A percentile compares a stretch with the other conserved stretches of the same genome.
Conservation (phyloP, 2,888 invertebrate species). For the Automeris io region DNA sequence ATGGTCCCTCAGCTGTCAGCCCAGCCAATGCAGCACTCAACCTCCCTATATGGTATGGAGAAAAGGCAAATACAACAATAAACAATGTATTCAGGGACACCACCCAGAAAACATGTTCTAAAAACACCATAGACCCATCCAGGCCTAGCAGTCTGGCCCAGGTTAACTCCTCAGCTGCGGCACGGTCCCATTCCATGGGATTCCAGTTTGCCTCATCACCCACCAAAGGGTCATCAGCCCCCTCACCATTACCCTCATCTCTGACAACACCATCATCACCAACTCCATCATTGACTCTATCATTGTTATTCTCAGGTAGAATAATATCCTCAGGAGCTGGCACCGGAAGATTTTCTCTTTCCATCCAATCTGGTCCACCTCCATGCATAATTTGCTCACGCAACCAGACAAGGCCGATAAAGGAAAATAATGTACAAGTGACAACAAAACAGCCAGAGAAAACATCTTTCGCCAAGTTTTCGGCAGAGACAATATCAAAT, state of each 20-base stretch:
- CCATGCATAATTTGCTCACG: slow-evolving; percentile 98
- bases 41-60: slow-evolving; percentile 96
- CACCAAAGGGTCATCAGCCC: slow-evolving; percentile 73
- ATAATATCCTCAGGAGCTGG: slow-evolving; percentile 67
- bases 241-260: slow-evolving; percentile 55
- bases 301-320: slow-evolving; percentile 70
- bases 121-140: slow-evolving; percentile 96
- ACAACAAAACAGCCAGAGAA: slow-evolving; percentile 98
- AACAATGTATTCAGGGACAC: slow-evolving; percentile 97
- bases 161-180: slow-evolving; percentile 97
- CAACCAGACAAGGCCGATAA: slow-evolving; percentile 98
- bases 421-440: slow-evolving; percentile 95
- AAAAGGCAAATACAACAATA: slow-evolving; percentile 97
- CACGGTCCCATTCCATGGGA: slow-evolving; percentile 98
- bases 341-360: slow-evolving; percentile 79
- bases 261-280: slow-evolving; percentile 46
- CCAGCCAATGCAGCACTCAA: slow-evolving; percentile 83
- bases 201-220: slow-evolving; percentile 96
- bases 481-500: slow-evolving; percentile 94
- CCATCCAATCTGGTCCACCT: slow-evolving; percentile 98
- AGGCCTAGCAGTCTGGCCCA: slow-evolving; percentile 98
- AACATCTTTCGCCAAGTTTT: slow-evolving; percentile 94
- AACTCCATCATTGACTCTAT: slow-evolving; percentile 52
- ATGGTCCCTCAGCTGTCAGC: slow-evolving; percentile 81
- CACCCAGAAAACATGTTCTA: slow-evolving; percentile 99